These are phyloP conservation scores for Drosophila saltans DNA, from an alignment of 1,140 invertebrate species.

Conservation along the genomic window DNA sequence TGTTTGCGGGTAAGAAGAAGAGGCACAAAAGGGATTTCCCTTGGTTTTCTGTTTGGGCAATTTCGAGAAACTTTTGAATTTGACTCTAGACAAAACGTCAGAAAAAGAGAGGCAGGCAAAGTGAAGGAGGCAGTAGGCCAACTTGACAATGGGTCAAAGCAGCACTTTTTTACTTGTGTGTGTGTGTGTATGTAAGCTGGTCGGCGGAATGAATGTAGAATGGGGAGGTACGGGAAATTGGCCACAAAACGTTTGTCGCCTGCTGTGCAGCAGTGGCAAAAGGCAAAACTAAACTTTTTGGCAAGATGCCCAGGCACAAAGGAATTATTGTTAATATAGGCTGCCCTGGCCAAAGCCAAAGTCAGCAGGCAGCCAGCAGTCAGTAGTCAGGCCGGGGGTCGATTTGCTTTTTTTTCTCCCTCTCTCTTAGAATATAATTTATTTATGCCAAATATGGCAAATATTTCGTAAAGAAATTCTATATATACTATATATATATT, in stretches of 20 bases:
- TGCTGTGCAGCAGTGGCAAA: conserved; percentile 54
- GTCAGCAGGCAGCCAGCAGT: conserved; percentile 26
- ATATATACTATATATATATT: not conserved
- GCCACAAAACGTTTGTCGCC: conserved; percentile 77
- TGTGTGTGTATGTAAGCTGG: not conserved
- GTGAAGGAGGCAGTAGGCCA: conserved; percentile 13
- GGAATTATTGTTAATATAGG: conserved; percentile 79
- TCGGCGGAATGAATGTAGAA: not conserved
- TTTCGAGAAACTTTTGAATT: conserved; percentile 49
- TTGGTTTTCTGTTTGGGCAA: conserved; percentile 21
- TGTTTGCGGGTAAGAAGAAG: conserved; percentile 3
- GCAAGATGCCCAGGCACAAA: conserved; percentile 71
- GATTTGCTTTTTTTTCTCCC: not conserved
- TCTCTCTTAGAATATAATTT: conserved; percentile 57
- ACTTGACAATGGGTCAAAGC: conserved; percentile 72
- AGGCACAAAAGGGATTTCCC: conserved; percentile 5
- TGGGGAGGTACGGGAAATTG: conserved; percentile 58
- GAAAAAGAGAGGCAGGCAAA: not conserved
- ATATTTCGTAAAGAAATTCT: conserved; percentile 47
- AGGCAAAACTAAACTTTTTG: conserved; percentile 56
- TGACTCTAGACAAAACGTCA: conserved; percentile 55
- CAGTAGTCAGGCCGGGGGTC: conserved; percentile 29
- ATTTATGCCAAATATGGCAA: conserved; percentile 70
- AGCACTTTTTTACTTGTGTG: conserved; percentile 25
- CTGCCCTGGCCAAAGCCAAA: conserved; percentile 42